Conservation (phyloP, 2,797 vertebrate species). For the Acanthopagrus latus region DNA sequence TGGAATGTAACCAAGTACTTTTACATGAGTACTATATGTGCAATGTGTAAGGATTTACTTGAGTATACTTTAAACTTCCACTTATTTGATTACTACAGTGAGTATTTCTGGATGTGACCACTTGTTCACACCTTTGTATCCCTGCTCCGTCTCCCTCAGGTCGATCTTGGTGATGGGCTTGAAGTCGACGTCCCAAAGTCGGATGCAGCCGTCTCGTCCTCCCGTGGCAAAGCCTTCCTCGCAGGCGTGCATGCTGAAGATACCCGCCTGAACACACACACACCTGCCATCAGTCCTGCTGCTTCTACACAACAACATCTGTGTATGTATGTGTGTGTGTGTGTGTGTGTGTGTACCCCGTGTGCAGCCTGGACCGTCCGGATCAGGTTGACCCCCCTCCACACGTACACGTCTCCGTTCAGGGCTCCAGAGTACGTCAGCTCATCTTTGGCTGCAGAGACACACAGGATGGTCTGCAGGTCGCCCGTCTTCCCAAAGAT, state of each 20-base stretch:
- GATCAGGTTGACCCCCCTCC: constrained; percentile 91
- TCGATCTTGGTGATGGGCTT: constrained; percentile 99
- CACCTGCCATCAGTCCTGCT: too few relatives aligned
- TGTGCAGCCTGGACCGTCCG: constrained; percentile 95
- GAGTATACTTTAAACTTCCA: too few relatives aligned
- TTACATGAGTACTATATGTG: too few relatives aligned
- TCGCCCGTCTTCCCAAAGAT: constrained; percentile 96
- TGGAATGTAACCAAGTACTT: too few relatives aligned
- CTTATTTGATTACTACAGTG: too few relatives aligned
- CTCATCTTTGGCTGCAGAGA: constrained; percentile 93
- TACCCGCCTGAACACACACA: constrained; percentile 88
- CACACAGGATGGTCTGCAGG: constrained; percentile 96
- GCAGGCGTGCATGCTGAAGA: constrained; percentile 97
- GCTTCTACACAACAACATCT: too few relatives aligned
- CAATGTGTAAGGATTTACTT: too few relatives aligned
- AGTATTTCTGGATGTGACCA: too few relatives aligned
- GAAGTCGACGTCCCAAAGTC: constrained; percentile 95
- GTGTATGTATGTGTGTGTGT: not conserved
- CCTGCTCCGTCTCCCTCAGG: constrained; percentile 94
- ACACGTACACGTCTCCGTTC: constrained; percentile 96
- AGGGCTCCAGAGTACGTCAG: constrained; percentile 95
- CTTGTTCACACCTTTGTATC: constrained; percentile 92
- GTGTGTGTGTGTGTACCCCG: constrained; percentile 78
- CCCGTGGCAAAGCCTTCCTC: constrained; percentile 98
- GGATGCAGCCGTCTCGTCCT: constrained; percentile 94